phyloP scores from a whole-genome alignment of 2,888 invertebrate genomes.

The Cerastis rubricosa region DNA sequence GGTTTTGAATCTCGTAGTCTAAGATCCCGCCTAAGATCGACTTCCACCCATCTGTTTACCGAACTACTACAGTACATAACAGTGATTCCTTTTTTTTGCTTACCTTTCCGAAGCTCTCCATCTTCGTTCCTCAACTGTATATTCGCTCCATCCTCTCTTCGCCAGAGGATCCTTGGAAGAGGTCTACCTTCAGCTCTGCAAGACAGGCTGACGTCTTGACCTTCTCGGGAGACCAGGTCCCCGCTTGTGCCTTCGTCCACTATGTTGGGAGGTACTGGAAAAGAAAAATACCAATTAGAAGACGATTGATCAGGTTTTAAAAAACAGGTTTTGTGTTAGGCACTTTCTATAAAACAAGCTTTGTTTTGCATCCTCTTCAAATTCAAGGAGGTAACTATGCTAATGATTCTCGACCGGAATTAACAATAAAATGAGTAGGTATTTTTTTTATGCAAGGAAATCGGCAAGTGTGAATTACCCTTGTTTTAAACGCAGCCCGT shows the following conservation, averaged over 20 bases:
- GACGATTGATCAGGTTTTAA: no score
- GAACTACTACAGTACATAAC: no score
- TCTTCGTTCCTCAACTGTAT: slow-evolving; percentile 88
- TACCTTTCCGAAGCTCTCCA: slow-evolving; percentile 87
- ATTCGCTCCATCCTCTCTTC: slow-evolving; percentile 91
- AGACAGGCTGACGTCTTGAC: slow-evolving; percentile 93
- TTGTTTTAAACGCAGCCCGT: no score
- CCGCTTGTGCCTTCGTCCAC: slow-evolving; percentile 94
- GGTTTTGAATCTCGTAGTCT: no score
- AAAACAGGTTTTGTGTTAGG: not conserved
- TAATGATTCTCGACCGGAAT: no score
- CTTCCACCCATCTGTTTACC: no score
- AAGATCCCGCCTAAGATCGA: no score
- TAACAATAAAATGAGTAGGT: no score
- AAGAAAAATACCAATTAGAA: slow-evolving; percentile 67
- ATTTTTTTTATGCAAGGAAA: no score
- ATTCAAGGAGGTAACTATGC: no score
- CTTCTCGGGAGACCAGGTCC: slow-evolving; percentile 93
- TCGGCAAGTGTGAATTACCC: no score
- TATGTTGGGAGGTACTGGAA: slow-evolving; percentile 95
- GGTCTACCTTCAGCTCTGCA: slow-evolving; percentile 94
- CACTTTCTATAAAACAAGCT: not conserved
- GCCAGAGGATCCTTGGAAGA: slow-evolving; percentile 92
- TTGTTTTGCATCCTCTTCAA: no score
- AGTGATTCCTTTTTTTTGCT: not conserved